A percentile compares a stretch with the other conserved stretches of the same genome.
These are phyloP conservation scores for Catocala fraxini DNA, from an alignment of 2,888 invertebrate species.

Conservation along the genomic window DNA sequence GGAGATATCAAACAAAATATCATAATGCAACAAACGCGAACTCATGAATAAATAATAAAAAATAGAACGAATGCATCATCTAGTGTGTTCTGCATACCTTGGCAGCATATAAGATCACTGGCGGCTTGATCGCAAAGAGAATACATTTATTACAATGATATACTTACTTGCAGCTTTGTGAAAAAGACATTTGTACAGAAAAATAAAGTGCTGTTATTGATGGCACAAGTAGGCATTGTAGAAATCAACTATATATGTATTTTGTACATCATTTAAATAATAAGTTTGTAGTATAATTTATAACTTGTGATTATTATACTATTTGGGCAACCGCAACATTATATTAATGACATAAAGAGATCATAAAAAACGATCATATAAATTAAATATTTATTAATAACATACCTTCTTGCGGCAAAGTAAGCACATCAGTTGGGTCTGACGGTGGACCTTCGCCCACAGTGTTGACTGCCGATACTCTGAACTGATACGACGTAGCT, in stretches of 20 bases:
- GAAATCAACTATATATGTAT: no score
- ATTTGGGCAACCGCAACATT: background rate
- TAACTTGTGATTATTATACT: background rate
- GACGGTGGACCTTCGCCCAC: conserved; percentile 98
- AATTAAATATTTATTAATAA: background rate
- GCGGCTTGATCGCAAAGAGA: conserved; percentile 84
- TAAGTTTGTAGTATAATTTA: background rate
- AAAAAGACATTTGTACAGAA: conserved; percentile 4
- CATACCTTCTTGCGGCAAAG: conserved; percentile 98
- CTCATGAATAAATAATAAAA: conserved; percentile 37
- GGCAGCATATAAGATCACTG: conserved; percentile 87
- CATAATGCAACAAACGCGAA: conserved; percentile 24
- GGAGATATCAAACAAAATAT: conserved; percentile 16
- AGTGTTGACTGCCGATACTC: conserved; percentile 98
- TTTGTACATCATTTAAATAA: no score
- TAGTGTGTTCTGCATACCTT: conserved; percentile 77
- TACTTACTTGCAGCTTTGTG: conserved; percentile 2
- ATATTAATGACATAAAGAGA: background rate
- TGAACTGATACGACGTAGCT: conserved; percentile 98
- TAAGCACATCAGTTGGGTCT: conserved; percentile 95
- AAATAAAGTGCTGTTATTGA: conserved; percentile 27
- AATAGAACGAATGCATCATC: conserved; percentile 32
- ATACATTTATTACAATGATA: conserved; percentile 59
- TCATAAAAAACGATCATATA: background rate
- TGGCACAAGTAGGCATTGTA: conserved; percentile 20